phyloP scores from a whole-genome alignment of 2,888 invertebrate species.

The Pyrrhosoma nymphula region DNA sequence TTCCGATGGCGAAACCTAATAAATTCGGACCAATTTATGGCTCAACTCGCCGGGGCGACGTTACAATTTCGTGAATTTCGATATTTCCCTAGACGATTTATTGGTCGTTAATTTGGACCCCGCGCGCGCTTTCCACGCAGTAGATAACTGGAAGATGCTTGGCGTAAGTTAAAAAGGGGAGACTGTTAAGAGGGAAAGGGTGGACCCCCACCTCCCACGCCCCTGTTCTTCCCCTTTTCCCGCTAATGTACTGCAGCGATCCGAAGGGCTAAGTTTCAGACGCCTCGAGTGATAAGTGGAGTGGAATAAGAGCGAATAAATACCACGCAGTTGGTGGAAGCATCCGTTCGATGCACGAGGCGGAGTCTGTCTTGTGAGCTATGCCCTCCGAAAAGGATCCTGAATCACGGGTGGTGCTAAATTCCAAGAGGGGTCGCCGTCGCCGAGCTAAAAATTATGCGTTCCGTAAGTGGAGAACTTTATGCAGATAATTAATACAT shows the following conservation, averaged over 20 bases:
- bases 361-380: neutral
- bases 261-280: constrained; percentile 51
- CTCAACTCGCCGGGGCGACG: constrained; percentile 9
- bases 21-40: constrained; percentile 49
- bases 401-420: neutral
- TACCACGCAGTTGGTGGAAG: constrained; percentile 5
- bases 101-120: constrained; percentile 54
- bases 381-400: neutral
- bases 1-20: constrained; percentile 29
- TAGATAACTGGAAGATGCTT: constrained; percentile 51
- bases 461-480: neutral
- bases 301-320: constrained; percentile 14
- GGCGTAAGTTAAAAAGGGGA: neutral
- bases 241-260: constrained; percentile 46
- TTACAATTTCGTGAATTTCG: constrained; percentile 41
- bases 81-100: constrained; percentile 48
- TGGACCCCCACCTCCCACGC: neutral
- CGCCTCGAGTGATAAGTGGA: constrained; percentile 51
- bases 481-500: neutral
- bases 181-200: neutral
- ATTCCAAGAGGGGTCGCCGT: neutral
- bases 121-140: neutral
- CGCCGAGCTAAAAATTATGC: neutral
- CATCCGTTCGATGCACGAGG: neutral
- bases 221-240: neutral